phyloP scores from a whole-genome alignment of 2,888 invertebrate species.

The Neoitamus cyanurus region DNA sequence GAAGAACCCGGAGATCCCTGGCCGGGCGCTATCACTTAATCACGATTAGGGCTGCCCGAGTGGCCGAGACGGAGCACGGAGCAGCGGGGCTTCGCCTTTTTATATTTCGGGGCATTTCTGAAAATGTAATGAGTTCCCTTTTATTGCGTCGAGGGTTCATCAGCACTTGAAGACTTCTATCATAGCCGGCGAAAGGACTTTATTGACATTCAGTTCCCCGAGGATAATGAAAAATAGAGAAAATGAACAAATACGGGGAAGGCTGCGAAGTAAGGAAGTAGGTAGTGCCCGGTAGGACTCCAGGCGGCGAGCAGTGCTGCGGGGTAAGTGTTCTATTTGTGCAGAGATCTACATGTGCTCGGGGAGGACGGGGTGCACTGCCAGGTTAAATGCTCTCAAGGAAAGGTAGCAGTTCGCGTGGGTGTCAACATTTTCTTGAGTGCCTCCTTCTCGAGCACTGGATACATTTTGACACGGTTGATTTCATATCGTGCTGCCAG shows the following conservation, averaged over 20 bases:
- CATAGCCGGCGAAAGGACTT: constrained; percentile 33
- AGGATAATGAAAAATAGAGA: constrained; percentile 37
- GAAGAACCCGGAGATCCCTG: background rate
- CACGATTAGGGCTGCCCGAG: constrained; percentile 3
- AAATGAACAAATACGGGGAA: constrained; percentile 24
- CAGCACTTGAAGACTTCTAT: constrained; percentile 45
- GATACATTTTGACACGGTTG: constrained; percentile 40
- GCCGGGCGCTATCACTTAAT: constrained; percentile 20
- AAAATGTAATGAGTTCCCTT: constrained; percentile 42
- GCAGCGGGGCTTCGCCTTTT: background rate
- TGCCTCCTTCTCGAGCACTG: background rate
- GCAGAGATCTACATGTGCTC: constrained; percentile 10
- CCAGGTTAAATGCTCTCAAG: constrained; percentile 11
- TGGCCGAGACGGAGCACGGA: background rate
- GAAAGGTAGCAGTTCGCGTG: constrained; percentile 5
- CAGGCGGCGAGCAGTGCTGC: background rate
- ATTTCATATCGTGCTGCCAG: constrained; percentile 32
- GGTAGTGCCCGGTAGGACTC: background rate
- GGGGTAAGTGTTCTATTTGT: background rate
- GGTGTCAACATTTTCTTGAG: constrained; percentile 42
- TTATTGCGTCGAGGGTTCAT: constrained; percentile 39
- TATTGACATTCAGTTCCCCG: constrained; percentile 35
- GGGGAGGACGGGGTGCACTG: background rate
- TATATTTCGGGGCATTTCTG: constrained; percentile 22
- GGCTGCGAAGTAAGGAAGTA: background rate